phyloP scores from a whole-genome alignment of 35 echinoderm and acorn worm genomes.

The Acanthaster planci region DNA sequence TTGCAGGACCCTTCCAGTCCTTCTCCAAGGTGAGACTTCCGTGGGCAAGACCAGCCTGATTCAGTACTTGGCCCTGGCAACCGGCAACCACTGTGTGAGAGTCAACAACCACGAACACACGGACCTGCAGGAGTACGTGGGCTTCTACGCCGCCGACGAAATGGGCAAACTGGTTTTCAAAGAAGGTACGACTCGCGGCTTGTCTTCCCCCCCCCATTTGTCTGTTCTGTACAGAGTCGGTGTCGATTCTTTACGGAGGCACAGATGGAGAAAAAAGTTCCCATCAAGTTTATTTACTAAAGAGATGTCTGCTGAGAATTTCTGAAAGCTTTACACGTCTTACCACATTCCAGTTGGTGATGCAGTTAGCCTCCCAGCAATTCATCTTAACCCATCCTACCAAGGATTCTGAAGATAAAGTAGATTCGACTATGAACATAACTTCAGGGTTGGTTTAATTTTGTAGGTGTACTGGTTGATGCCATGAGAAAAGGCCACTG shows the following conservation, averaged over 20 bases:
- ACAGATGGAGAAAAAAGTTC: too few species aligned
- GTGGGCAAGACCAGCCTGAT: constrained; percentile 96
- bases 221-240: too few species aligned
- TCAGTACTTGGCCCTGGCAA: constrained; percentile 86
- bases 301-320: too few species aligned
- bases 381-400: too few species aligned
- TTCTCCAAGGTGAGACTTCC: constrained; percentile 94
- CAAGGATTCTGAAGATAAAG: too few species aligned
- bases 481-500: constrained; percentile 97
- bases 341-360: too few species aligned
- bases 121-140: constrained; percentile 95
- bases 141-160: constrained; percentile 98
- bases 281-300: too few species aligned
- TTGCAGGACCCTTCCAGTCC: constrained; percentile 77
- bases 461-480: constrained; percentile 89
- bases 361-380: too few species aligned
- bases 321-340: too few species aligned
- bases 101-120: constrained; percentile 99
- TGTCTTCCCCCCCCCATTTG: too few species aligned
- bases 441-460: neutral
- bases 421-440: neutral
- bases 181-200: constrained; percentile 63
- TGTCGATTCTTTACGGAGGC: too few species aligned
- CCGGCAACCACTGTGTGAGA: constrained; percentile 89
- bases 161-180: constrained; percentile 96